These are phyloP conservation scores for Cliona cf. orientalis DNA, from an alignment of 37 sponge, comb jelly and placozoan species.

Conservation along the genomic window DNA sequence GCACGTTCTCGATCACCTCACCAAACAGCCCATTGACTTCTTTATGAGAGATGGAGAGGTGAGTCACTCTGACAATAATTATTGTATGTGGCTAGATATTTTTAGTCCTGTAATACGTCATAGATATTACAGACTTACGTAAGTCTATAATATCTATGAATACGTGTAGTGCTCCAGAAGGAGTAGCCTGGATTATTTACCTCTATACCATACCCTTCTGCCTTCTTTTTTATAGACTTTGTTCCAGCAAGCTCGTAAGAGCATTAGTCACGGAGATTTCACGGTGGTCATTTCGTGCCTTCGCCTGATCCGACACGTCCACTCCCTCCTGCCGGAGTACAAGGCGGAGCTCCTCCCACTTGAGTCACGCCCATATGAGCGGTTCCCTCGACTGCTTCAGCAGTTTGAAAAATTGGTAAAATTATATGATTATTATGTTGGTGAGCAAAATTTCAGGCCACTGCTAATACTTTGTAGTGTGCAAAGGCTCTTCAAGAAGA, in stretches of 20 bases:
- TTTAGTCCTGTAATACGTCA: not conserved
- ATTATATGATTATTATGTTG: not conserved
- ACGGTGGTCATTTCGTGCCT: constrained; percentile 54
- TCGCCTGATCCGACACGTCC: constrained; percentile 62
- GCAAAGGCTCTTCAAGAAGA: constrained; percentile 25
- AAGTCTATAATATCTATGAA: too few species aligned
- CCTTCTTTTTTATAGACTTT: not conserved
- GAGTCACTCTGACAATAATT: not conserved
- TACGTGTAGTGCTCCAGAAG: not conserved
- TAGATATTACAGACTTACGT: too few species aligned
- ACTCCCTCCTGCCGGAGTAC: constrained; percentile 65
- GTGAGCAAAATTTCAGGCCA: not conserved
- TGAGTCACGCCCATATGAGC: constrained; percentile 25
- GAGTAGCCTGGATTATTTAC: not conserved
- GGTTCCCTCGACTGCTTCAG: constrained; percentile 31
- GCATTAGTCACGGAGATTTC: constrained; percentile 51
- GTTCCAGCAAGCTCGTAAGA: constrained; percentile 45
- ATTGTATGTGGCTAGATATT: not conserved
- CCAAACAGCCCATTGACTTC: constrained; percentile 68
- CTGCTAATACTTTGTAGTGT: constrained; percentile 4
- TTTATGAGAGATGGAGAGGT: constrained; percentile 84
- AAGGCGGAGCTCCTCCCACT: constrained; percentile 20
- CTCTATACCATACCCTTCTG: not conserved
- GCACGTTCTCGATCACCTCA: constrained; percentile 68
- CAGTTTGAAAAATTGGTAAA: constrained; percentile 59